These are phyloP conservation scores for Drosophila mayri DNA, from an alignment of 1,140 invertebrate species.

Conservation along the genomic window DNA sequence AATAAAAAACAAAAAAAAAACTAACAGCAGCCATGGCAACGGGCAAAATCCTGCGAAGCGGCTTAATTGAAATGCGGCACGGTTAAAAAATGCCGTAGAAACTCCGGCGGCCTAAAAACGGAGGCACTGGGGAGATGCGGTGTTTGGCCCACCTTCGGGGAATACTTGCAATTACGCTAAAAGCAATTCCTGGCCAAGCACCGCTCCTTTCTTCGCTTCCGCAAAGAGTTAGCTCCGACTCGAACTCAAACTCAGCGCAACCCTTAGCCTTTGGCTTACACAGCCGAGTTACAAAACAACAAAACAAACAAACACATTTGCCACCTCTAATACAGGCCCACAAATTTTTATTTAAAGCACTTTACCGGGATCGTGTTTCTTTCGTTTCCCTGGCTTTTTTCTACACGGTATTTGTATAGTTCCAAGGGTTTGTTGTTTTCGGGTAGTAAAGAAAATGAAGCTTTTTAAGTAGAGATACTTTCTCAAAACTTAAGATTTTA, in stretches of 20 bases:
- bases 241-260: slow-evolving; percentile 13
- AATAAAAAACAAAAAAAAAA: slow-evolving; percentile 64
- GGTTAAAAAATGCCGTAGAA: slow-evolving; percentile 57
- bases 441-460: too few relatives aligned
- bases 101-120: slow-evolving; percentile 57
- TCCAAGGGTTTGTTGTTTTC: neutral
- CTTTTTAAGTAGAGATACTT: too few relatives aligned
- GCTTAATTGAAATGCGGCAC: slow-evolving; percentile 70
- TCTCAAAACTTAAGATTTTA: too few relatives aligned
- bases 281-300: slow-evolving; percentile 2
- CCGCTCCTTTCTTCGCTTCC: slow-evolving; percentile 25
- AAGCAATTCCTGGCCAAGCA: slow-evolving; percentile 68
- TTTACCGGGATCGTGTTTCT: slow-evolving; percentile 49
- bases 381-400: slow-evolving; percentile 11
- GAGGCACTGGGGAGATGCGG: slow-evolving; percentile 34
- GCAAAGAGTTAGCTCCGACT: slow-evolving; percentile 50
- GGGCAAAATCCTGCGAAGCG: slow-evolving; percentile 38
- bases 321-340: slow-evolving; percentile 39
- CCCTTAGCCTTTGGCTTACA: slow-evolving; percentile 47
- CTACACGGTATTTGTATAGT: neutral
- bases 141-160: slow-evolving; percentile 63
- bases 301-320: slow-evolving; percentile 36
- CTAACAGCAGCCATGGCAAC: slow-evolving; percentile 12
- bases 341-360: slow-evolving; percentile 68
- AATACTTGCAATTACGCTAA: slow-evolving; percentile 80